phyloP scores from a whole-genome alignment of 2,797 vertebrate genomes.

The Fistularia tabacaria region DNA sequence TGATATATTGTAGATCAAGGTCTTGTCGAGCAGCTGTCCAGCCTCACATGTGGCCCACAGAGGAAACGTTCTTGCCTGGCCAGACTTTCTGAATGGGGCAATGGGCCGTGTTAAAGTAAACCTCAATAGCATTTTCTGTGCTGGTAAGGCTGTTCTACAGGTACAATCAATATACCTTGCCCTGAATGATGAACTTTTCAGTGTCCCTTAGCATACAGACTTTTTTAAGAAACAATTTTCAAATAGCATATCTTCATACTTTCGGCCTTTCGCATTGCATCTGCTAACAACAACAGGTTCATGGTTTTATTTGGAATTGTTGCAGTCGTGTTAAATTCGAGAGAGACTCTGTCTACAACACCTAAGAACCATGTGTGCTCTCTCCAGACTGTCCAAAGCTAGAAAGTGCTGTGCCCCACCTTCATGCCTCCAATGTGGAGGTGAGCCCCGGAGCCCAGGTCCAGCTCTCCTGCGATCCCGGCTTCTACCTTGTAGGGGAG shows the following conservation, averaged over 20 bases:
- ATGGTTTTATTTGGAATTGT: no score
- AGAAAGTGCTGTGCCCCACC: constrained; percentile 78
- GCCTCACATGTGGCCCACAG: constrained; percentile 72
- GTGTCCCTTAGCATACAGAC: no score
- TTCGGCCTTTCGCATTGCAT: no score
- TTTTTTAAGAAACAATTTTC: no score
- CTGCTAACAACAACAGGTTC: no score
- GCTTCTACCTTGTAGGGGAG: constrained; percentile 93
- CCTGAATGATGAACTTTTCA: no score
- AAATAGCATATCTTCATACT: no score
- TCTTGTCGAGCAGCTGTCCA: constrained; percentile 88
- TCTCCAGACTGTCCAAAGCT: constrained; percentile 87
- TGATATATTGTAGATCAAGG: constrained; percentile 79
- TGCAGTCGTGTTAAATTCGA: not conserved
- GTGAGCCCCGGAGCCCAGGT: constrained; percentile 87
- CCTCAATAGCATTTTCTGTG: constrained; percentile 89
- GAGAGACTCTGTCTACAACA: not conserved
- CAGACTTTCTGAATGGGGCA: constrained; percentile 89
- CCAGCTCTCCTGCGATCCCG: constrained; percentile 88
- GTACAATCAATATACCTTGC: no score
- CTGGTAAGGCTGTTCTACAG: constrained; percentile 72
- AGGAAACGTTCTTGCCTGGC: constrained; percentile 94
- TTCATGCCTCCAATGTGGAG: constrained; percentile 77
- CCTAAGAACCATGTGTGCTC: not conserved
- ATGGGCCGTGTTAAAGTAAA: constrained; percentile 91